These are phyloP conservation scores for Apodemia zela DNA, from an alignment of 2,888 invertebrate genomes.

Conservation along the genomic window DNA sequence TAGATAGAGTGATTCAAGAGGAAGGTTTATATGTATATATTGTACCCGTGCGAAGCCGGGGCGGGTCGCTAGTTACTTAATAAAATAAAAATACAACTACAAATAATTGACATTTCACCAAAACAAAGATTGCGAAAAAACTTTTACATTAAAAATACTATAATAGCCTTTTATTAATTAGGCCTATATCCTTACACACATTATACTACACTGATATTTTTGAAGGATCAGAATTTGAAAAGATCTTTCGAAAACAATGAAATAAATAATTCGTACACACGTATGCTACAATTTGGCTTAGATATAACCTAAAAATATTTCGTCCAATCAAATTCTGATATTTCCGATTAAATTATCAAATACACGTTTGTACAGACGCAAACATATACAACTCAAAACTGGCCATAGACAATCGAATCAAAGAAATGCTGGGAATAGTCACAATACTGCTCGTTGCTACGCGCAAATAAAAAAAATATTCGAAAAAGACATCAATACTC, in stretches of 20 bases:
- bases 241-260: constrained; percentile 4
- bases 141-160: constrained; percentile 10
- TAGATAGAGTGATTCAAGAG: too few relatives aligned
- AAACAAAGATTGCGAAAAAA: background rate
- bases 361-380: constrained; percentile 19
- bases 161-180: constrained; percentile 34
- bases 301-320: constrained; percentile 7
- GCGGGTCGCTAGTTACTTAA: too few relatives aligned
- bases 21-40: too few relatives aligned
- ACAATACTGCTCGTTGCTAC: constrained; percentile 74
- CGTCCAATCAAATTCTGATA: constrained; percentile 9
- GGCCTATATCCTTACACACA: constrained; percentile 48
- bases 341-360: constrained; percentile 14
- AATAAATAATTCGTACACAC: constrained; percentile 15
- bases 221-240: constrained; percentile 13
- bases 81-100: constrained; percentile 4
- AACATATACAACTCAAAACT: constrained; percentile 40
- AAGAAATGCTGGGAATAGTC: constrained; percentile 34
- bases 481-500: constrained; percentile 52
- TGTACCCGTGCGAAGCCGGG: too few relatives aligned
- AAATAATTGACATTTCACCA: constrained; percentile 14
- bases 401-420: constrained; percentile 34
- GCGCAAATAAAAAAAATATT: constrained; percentile 66
- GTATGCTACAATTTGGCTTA: constrained; percentile 17
- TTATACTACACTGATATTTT: constrained; percentile 18